A percentile compares a stretch with the other conserved stretches of the same genome.
These are phyloP conservation scores for Caenorhabditis macrosperma DNA, from an alignment of 2,888 invertebrate genomes.

Conservation along the genomic window DNA sequence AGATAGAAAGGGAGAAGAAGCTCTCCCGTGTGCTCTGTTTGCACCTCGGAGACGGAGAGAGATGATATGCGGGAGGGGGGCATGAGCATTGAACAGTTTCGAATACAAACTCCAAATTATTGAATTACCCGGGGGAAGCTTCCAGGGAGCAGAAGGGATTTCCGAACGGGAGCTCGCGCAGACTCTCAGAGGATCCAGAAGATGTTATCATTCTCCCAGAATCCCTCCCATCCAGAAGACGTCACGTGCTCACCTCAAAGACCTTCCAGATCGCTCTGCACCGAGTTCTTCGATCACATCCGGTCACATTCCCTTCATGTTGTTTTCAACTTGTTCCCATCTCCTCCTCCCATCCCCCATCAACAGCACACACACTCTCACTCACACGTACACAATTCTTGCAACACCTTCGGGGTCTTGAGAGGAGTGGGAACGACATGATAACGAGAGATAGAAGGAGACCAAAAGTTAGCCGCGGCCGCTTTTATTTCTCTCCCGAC, in stretches of 20 bases:
- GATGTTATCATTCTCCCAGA: no score
- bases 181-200: no score
- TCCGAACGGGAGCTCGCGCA: background rate
- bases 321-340: conserved; percentile 14
- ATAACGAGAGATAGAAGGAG: conserved; percentile 13
- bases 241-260: no score
- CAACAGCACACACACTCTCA: background rate
- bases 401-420: conserved; percentile 41
- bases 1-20: conserved; percentile 2
- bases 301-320: conserved; percentile 15
- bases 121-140: background rate
- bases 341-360: background rate
- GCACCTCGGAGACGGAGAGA: conserved; percentile 28
- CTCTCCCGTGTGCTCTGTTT: conserved; percentile 36
- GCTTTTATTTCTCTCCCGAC: background rate
- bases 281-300: background rate
- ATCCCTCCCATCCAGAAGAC: no score
- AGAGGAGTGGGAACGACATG: conserved; percentile 2
- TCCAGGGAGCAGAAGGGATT: background rate
- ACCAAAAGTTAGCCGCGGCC: conserved; percentile 34
- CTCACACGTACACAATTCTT: conserved; percentile 18
- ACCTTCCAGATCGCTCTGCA: no score
- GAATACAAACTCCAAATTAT: conserved; percentile 6
- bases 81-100: conserved; percentile 45
- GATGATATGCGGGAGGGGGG: conserved; percentile 22